Evolutionary conservation across 2,888 invertebrate genomes (phyloP), one percentile per base, ranked within the genome.

Genomic region (Hypena proboscidalis): DNA sequence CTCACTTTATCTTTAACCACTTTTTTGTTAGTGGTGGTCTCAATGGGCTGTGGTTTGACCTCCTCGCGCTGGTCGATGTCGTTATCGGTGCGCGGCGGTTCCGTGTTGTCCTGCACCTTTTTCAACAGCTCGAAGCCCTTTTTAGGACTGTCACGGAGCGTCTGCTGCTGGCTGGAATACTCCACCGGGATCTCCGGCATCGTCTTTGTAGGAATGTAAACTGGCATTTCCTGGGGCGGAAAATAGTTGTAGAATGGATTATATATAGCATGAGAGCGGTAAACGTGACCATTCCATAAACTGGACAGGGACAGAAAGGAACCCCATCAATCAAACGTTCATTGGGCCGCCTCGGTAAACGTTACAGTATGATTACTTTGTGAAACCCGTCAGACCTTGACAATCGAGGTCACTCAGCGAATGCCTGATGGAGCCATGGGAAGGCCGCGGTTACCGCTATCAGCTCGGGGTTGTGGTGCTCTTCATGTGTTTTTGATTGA

Each of bases 101-200:
- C 41, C 13, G 39, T 51, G 13, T 61, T 41, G 20, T 56, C 39
- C 23, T 59, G 60, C 29, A 39, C 43, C 21, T 57, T 54, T 41
- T 58, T 50, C 49, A 44, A 47, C 49, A 76, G 52, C 46, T 76
- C 80, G 59, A 78, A 77, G 6, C 83, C 85, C 61, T 89, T 89
- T 73, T 88, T 89, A 52, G 84, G 83, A 46, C 78, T 73, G 70
- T 88, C 89, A 8, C 83, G 77, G 21, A 85, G 72, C 32, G 83
- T 76, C 55, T 77, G 79, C 58, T 74, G 82, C 64, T 74, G 79
- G 39, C 75, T 69, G 17, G 80, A 67, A 67, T 83, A 84, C 49
- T 71, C 65, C 50, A 75, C 67, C 31, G 82, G 78, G 46, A 85
- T 64, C 64, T 87, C 87, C 2, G 87, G 86, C 87, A 85, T 86